These are phyloP conservation scores for Leptura quadrifasciata DNA, from an alignment of 2,888 invertebrate species.

Conservation along the genomic window DNA sequence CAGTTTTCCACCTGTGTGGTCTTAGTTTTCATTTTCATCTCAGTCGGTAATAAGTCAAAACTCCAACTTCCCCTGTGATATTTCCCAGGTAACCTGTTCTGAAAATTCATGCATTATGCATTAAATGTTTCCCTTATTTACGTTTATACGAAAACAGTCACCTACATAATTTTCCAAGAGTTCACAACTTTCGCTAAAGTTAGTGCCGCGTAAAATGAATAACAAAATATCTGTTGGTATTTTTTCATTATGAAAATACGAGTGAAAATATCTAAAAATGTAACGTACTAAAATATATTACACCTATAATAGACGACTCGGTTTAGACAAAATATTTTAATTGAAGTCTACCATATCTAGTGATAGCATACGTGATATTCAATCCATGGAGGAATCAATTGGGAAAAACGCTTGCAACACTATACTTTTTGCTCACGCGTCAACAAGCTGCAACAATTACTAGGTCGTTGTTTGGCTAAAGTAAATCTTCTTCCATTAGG, in stretches of 20 bases:
- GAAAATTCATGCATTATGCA: conserved; percentile 72
- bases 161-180: conserved; percentile 70
- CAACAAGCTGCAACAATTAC: too few relatives aligned
- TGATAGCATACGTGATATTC: too few relatives aligned
- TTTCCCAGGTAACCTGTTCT: conserved; percentile 68
- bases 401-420: too few relatives aligned
- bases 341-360: too few relatives aligned
- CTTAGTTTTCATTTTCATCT: conserved; percentile 65
- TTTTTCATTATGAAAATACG: neutral
- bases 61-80: conserved; percentile 51
- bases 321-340: too few relatives aligned
- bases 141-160: conserved; percentile 71
- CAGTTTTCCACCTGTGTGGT: conserved; percentile 57
- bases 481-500: too few relatives aligned
- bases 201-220: conserved; percentile 58
- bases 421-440: too few relatives aligned
- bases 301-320: too few relatives aligned
- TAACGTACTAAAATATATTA: too few relatives aligned
- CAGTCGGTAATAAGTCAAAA: conserved; percentile 66
- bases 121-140: conserved; percentile 73
- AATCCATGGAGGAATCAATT: too few relatives aligned
- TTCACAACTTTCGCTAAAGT: conserved; percentile 52
- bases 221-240: conserved; percentile 14
- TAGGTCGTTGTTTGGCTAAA: too few relatives aligned
- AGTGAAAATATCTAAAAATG: neutral